These are phyloP conservation scores for Pterobdella sp. DNA, from an alignment of 2,888 invertebrate species.

Conservation along the genomic window DNA sequence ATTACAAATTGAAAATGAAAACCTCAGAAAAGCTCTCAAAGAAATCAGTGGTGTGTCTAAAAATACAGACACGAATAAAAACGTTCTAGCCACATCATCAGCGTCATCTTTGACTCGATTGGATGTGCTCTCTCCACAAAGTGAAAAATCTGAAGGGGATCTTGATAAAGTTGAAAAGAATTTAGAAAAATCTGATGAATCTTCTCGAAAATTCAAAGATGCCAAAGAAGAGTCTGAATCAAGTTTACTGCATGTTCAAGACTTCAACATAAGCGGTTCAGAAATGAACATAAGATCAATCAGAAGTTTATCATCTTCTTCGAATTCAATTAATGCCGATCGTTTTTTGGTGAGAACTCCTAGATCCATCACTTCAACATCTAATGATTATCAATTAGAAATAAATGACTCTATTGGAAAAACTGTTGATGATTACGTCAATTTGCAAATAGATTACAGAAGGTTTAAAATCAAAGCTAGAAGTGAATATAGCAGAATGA, in stretches of 20 bases:
- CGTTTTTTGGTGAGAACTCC: conserved; percentile 22
- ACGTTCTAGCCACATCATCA: neutral
- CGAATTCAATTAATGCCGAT: conserved; percentile 13
- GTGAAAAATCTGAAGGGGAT: neutral
- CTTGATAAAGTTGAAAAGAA: neutral
- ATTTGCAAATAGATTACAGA: conserved; percentile 25
- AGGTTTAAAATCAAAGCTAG: conserved; percentile 29
- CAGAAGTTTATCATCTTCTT: neutral
- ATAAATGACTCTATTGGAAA: neutral
- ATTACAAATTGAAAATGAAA: conserved; percentile 18
- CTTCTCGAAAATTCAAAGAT: neutral
- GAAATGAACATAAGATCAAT: neutral
- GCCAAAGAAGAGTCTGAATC: neutral
- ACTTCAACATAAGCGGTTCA: neutral
- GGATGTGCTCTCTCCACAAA: neutral
- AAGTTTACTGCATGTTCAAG: neutral
- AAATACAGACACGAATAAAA: neutral
- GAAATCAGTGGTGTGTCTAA: neutral
- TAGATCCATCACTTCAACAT: conserved; percentile 14
- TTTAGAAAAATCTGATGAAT: neutral
- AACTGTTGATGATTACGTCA: conserved; percentile 20
- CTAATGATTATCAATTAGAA: conserved; percentile 20
- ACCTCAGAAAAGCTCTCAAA: conserved; percentile 9
- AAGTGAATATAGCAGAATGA: conserved; percentile 27
- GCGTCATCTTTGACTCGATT: neutral